These are phyloP conservation scores for Nothocercus nigrocapillus DNA, from an alignment of 2,113 vertebrate species.

Conservation along the genomic window DNA sequence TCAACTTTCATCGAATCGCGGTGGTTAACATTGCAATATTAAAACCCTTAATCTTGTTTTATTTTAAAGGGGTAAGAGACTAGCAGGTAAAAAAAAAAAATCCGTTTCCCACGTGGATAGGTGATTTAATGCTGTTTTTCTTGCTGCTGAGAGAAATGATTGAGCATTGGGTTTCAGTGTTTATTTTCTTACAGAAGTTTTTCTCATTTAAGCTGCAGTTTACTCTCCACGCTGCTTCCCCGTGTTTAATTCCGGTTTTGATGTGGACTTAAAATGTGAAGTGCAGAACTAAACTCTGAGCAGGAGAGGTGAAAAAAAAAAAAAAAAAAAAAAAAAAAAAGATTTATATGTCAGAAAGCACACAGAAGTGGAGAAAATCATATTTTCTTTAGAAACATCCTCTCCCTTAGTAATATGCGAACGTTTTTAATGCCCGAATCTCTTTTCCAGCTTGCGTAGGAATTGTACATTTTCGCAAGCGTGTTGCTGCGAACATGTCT, in stretches of 20 bases:
- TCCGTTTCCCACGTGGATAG: slow-evolving; percentile 78
- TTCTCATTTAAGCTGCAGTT: slow-evolving; percentile 82
- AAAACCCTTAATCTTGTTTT: slow-evolving; percentile 62
- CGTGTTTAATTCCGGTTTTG: slow-evolving; percentile 76
- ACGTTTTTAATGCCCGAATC: not conserved
- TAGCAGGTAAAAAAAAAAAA: not conserved
- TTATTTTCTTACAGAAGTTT: slow-evolving; percentile 86
- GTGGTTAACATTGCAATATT: slow-evolving; percentile 50
- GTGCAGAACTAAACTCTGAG: slow-evolving; percentile 63
- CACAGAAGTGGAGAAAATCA: not conserved
- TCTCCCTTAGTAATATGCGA: not conserved
- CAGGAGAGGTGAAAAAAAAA: not conserved
- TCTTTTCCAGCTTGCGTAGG: not conserved
- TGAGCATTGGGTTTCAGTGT: slow-evolving; percentile 83
- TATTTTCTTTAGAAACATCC: not conserved
- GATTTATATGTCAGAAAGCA: slow-evolving; percentile 66
- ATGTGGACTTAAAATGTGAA: slow-evolving; percentile 75
- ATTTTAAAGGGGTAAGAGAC: slow-evolving; percentile 57
- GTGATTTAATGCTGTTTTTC: slow-evolving; percentile 85
- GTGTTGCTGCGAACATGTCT: not conserved
- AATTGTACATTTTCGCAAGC: not conserved
- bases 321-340: not conserved
- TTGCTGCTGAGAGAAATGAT: slow-evolving; percentile 80
- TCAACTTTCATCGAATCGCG: slow-evolving; percentile 41
- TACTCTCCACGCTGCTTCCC: slow-evolving; percentile 64